Percentiles rank a stretch among this genome's conserved stretches.
phyloP scores from a whole-genome alignment of 1,140 invertebrate genomes.

The Solenopsis invicta region DNA sequence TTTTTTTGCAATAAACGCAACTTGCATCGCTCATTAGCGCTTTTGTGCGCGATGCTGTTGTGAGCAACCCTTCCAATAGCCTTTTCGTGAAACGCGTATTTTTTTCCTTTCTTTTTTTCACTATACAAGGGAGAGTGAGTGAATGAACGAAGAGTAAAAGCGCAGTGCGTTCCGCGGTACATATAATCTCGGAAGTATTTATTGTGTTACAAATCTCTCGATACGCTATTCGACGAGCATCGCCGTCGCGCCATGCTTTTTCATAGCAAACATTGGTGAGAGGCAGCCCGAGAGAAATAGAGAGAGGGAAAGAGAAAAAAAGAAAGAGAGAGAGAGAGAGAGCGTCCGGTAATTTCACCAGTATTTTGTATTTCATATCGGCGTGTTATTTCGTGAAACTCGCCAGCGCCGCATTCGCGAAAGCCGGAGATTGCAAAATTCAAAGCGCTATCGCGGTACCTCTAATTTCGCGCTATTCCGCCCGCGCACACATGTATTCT shows the following conservation, averaged over 20 bases:
- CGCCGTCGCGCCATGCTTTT: background rate
- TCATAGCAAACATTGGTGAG: background rate
- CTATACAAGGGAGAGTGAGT: background rate
- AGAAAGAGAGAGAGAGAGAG: background rate
- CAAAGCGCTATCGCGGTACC: slow-evolving; percentile 44
- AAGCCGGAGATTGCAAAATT: slow-evolving; percentile 60
- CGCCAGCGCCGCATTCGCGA: slow-evolving; percentile 4
- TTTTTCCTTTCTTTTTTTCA: background rate
- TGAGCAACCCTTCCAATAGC: background rate
- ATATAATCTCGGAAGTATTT: slow-evolving; percentile 39
- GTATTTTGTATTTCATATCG: slow-evolving; percentile 53
- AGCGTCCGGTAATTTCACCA: slow-evolving; percentile 29
- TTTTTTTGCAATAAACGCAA: slow-evolving; percentile 45
- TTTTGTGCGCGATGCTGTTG: slow-evolving; percentile 36
- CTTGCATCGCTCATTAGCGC: slow-evolving; percentile 33
- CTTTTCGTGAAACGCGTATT: background rate
- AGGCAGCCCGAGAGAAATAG: background rate
- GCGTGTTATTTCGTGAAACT: slow-evolving; percentile 38
- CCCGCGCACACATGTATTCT: slow-evolving; percentile 14
- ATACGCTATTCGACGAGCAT: slow-evolving; percentile 39
- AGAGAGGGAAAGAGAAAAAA: background rate
- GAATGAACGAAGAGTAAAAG: background rate
- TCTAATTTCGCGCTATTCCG: slow-evolving; percentile 51
- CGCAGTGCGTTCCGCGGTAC: background rate
- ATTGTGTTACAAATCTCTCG: slow-evolving; percentile 45